Percentiles rank a stretch among this genome's conserved stretches.
phyloP scores from a whole-genome alignment of 1,140 invertebrate species.

The Chrysoperla carnea region DNA sequence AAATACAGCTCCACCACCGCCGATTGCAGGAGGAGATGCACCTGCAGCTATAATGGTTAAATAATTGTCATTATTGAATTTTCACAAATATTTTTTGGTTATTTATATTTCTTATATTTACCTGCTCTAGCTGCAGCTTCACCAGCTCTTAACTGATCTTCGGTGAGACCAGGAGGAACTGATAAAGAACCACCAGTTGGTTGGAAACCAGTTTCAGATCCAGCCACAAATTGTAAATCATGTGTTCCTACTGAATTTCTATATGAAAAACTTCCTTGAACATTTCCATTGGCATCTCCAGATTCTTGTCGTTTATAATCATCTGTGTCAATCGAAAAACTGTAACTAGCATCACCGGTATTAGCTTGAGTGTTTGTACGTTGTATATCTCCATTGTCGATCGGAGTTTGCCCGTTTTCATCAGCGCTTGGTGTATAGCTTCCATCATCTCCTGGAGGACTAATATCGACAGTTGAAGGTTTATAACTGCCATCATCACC shows the following conservation, averaged over 20 bases:
- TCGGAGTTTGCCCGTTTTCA: too few relatives aligned
- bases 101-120: too few relatives aligned
- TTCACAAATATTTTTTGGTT: too few relatives aligned
- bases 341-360: conserved; percentile 9
- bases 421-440: too few relatives aligned
- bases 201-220: conserved; percentile 9
- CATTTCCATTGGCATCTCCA: conserved; percentile 12
- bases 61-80: too few relatives aligned
- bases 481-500: too few relatives aligned
- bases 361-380: neutral
- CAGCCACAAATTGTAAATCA: conserved; percentile 9
- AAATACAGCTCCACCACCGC: neutral
- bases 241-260: conserved; percentile 8
- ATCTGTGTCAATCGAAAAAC: conserved; percentile 9
- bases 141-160: neutral
- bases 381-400: too few relatives aligned
- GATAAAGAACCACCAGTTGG: conserved; percentile 6
- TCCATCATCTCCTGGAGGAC: too few relatives aligned
- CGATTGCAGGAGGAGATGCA: too few relatives aligned
- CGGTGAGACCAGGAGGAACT: neutral
- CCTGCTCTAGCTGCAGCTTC: too few relatives aligned
- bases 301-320: conserved; percentile 12
- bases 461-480: too few relatives aligned
- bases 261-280: conserved; percentile 13
- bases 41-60: too few relatives aligned